Evolutionary conservation across 2,113 vertebrate species (phyloP).

Genomic region (Poicephalus gulielmi): DNA sequence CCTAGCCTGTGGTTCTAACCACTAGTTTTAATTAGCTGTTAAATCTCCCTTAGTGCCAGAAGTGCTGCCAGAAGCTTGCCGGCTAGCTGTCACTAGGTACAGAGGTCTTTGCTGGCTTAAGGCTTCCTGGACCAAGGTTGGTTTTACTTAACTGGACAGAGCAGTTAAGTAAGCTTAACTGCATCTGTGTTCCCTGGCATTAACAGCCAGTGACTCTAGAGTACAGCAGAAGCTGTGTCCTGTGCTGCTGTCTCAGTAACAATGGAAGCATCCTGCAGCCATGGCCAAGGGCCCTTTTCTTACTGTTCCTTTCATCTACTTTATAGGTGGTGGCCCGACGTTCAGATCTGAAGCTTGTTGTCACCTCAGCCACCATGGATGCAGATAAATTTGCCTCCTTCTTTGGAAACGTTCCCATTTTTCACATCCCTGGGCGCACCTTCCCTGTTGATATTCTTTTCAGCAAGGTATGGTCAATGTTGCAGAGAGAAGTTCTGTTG

Average conservation of each 20-base stretch:
- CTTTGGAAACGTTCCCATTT: slow-evolving; percentile 97
- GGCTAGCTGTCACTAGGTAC: neutral
- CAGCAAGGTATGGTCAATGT: slow-evolving; percentile 84
- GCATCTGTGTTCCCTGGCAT: neutral
- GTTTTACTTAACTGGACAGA: neutral
- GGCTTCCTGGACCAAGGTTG: neutral
- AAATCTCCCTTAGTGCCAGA: neutral
- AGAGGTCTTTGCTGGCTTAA: neutral
- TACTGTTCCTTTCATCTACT: neutral
- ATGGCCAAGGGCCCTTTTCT: neutral
- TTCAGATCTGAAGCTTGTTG: slow-evolving; percentile 95
- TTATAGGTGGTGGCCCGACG: slow-evolving; percentile 93
- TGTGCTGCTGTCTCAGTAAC: neutral
- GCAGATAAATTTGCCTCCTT: slow-evolving; percentile 97
- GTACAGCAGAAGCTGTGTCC: neutral
- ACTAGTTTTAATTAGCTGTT: neutral
- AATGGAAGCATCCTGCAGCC: neutral
- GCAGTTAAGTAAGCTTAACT: neutral
- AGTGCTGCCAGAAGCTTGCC: neutral
- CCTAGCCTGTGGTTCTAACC: neutral
- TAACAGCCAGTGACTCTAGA: neutral
- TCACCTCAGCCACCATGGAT: slow-evolving; percentile 98
- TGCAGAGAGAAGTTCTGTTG: neutral
- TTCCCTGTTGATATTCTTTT: slow-evolving; percentile 98
- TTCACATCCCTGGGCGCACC: slow-evolving; percentile 95